These are phyloP conservation scores for Leiothrix lutea DNA, from an alignment of 2,113 vertebrate genomes.

Conservation along the genomic window DNA sequence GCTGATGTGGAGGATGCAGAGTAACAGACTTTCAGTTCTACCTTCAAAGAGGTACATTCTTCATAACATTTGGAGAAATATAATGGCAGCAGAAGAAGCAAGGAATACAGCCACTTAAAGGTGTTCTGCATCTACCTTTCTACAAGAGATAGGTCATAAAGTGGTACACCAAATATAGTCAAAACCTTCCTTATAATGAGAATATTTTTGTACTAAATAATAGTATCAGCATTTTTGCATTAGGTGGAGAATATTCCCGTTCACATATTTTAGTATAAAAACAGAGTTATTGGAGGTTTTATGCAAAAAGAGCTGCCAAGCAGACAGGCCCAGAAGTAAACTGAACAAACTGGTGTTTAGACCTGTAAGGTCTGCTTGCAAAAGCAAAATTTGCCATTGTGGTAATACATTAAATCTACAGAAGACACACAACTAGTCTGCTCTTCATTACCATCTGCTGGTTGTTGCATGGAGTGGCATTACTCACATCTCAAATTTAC, in stretches of 20 bases:
- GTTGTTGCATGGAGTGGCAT: slow-evolving; percentile 60
- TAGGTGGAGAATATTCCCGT: not conserved
- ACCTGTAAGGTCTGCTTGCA: not conserved
- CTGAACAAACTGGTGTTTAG: not conserved
- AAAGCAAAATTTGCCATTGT: not conserved
- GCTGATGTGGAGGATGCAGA: not conserved
- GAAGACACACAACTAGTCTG: slow-evolving; percentile 34
- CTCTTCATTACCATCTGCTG: slow-evolving; percentile 81
- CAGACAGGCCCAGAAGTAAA: not conserved
- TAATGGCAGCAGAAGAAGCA: not conserved
- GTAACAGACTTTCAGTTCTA: not conserved
- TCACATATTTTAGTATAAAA: not conserved
- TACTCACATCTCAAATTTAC: slow-evolving; percentile 23
- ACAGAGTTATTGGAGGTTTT: not conserved
- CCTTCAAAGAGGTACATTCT: not conserved
- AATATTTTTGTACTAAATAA: not conserved
- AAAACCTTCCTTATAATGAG: not conserved
- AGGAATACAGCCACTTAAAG: not conserved
- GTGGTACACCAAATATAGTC: not conserved
- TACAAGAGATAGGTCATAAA: not conserved
- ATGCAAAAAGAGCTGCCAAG: not conserved
- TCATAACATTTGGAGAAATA: not conserved
- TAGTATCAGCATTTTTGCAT: not conserved
- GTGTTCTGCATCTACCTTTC: not conserved
- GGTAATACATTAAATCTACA: not conserved